These are phyloP conservation scores for Tinea trinotella DNA, from an alignment of 2,888 invertebrate genomes.

Conservation along the genomic window DNA sequence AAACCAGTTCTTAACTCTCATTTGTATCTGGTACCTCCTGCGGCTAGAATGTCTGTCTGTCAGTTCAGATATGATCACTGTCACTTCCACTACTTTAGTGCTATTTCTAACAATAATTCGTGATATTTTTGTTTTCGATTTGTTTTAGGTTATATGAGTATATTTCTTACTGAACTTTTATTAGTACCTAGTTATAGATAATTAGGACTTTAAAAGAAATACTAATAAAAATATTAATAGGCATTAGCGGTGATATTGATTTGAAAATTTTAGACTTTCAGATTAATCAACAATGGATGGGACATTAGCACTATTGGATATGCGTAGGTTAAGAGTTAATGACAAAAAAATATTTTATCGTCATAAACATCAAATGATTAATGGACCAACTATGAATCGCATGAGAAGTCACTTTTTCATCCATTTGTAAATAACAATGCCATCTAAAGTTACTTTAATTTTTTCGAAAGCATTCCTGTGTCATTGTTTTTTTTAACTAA, in stretches of 20 bases:
- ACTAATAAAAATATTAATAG: too few species aligned
- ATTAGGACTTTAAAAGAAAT: too few species aligned
- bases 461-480: background rate
- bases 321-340: slow-evolving; percentile 3
- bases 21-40: slow-evolving; percentile 16
- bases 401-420: slow-evolving; percentile 43
- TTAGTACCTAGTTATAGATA: too few species aligned
- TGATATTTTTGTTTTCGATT: too few species aligned
- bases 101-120: slow-evolving; percentile 1
- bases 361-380: slow-evolving; percentile 49
- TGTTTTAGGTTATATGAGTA: too few species aligned
- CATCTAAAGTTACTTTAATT: slow-evolving; percentile 28
- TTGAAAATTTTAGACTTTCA: too few species aligned
- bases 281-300: too few species aligned
- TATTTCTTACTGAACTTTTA: too few species aligned
- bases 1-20: slow-evolving; percentile 15
- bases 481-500: slow-evolving; percentile 8
- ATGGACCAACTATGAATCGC: slow-evolving; percentile 48
- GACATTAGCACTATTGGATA: too few species aligned
- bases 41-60: slow-evolving; percentile 15
- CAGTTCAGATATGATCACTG: slow-evolving; percentile 17
- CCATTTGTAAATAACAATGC: slow-evolving; percentile 50
- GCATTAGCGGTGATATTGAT: too few species aligned
- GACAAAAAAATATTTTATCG: slow-evolving; percentile 41
- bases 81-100: slow-evolving; percentile 11